Evolutionary conservation across 2,888 invertebrate genomes (phyloP), one percentile per base, ranked within the genome.

Genomic region (Drosophila eohydei): DNA sequence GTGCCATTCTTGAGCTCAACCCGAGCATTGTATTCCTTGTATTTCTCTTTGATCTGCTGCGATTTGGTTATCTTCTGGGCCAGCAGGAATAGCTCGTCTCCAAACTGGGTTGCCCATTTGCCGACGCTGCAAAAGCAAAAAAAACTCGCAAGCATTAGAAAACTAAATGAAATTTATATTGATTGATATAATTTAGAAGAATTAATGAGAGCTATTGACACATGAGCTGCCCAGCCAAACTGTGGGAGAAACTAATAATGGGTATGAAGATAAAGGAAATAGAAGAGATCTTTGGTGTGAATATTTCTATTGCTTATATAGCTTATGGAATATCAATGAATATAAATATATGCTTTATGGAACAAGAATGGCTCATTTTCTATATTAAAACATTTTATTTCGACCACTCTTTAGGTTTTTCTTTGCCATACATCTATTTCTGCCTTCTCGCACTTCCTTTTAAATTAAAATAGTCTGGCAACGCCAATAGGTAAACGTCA

Each of bases 1-100:
- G 95, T 94, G 46, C 97, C 97, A 93, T 98, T 96, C 92, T 97
- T 97, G 73, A 95, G 94, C 91, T 95, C 95, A 3, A 98, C 96
- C 85, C 95, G 95, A 0, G 96, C 96, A 92, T 97, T 96, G 93
- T 95, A 94, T 88, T 95, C 94, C 92, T 95, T 95, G 92, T 97
- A 97, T 94, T 95, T 95, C 97, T 94, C 94, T 93, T 96, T 95
- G 69, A 97, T 95, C 93, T 97, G 95, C 80, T 95, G 94, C 58
- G 96, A 95, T 92, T 96, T 96, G 40, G 97, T 97, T 85, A 97
- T 95, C 74, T 95, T 94, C 90, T 95, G 94, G 62, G 96, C 97
- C 73, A 97, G 94, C 85, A 95, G 94, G 95, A 96, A 97, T 78
- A 97, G 93, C 90, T 97, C 97, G 74, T 95, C 95, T 38, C 97